Percentiles rank a stretch among this genome's conserved stretches.
phyloP scores from a whole-genome alignment of 2,888 invertebrate species.

The Microplitis manilae region DNA sequence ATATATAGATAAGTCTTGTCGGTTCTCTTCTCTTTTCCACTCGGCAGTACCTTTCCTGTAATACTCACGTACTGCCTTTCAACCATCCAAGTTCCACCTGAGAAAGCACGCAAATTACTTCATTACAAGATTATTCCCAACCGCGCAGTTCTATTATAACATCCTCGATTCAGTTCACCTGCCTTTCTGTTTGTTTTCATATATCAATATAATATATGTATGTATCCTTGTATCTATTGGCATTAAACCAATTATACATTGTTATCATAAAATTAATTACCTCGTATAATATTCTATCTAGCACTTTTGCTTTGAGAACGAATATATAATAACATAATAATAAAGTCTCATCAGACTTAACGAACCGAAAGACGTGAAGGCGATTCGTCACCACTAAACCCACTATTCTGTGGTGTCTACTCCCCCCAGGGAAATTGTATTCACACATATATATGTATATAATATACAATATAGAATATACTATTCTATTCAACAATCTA shows the following conservation, averaged over 20 bases:
- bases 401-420: conserved; percentile 24
- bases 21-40: background rate
- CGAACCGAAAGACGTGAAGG: conserved; percentile 13
- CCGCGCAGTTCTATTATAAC: conserved; percentile 41
- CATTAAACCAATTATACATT: background rate
- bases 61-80: background rate
- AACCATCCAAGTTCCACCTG: conserved; percentile 33
- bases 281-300: background rate
- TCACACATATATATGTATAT: conserved; percentile 9
- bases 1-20: background rate
- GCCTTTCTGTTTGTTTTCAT: background rate
- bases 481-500: background rate
- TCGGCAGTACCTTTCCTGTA: background rate
- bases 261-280: background rate
- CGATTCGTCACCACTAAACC: conserved; percentile 32
- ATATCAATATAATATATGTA: background rate
- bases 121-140: conserved; percentile 57
- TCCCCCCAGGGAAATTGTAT: conserved; percentile 9
- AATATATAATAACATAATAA: background rate
- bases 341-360: background rate
- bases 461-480: too few relatives aligned
- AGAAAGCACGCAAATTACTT: conserved; percentile 64
- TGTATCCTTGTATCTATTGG: background rate
- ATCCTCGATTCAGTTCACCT: conserved; percentile 31
- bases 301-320: background rate